These are phyloP conservation scores for Spodoptera littoralis DNA, from an alignment of 2,888 invertebrate genomes.

Conservation along the genomic window DNA sequence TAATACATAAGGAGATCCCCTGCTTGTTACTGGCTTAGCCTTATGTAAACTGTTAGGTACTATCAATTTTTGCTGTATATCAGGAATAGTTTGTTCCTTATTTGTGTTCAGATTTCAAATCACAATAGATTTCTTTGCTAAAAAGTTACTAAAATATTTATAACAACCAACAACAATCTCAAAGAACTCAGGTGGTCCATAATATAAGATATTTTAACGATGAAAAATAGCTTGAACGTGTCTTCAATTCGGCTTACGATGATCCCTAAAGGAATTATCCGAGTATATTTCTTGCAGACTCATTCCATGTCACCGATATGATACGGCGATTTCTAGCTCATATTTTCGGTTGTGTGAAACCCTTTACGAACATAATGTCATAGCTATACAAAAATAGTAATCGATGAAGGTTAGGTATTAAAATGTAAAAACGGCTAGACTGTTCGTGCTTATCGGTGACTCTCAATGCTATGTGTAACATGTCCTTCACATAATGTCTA, in stretches of 20 bases:
- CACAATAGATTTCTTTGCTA: too few species aligned
- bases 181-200: too few species aligned
- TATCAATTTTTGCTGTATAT: constrained; percentile 2
- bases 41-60: constrained; percentile 10
- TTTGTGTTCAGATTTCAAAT: too few species aligned
- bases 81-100: background rate
- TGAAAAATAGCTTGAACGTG: constrained; percentile 5
- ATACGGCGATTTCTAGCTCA: background rate
- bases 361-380: background rate
- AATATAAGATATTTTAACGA: background rate
- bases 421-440: constrained; percentile 21
- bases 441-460: constrained; percentile 35
- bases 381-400: background rate
- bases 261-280: background rate
- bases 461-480: constrained; percentile 16
- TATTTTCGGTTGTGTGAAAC: background rate
- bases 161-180: too few species aligned
- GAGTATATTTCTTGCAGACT: background rate
- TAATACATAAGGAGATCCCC: background rate
- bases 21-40: constrained; percentile 1
- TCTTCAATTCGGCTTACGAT: too few species aligned
- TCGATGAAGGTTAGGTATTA: background rate
- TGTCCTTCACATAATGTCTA: constrained; percentile 35
- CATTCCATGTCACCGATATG: constrained; percentile 2
- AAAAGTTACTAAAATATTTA: too few species aligned